Base-by-base conservation (phyloP, 2,888 invertebrate species). In the Ceriagrion tenellum region DNA sequence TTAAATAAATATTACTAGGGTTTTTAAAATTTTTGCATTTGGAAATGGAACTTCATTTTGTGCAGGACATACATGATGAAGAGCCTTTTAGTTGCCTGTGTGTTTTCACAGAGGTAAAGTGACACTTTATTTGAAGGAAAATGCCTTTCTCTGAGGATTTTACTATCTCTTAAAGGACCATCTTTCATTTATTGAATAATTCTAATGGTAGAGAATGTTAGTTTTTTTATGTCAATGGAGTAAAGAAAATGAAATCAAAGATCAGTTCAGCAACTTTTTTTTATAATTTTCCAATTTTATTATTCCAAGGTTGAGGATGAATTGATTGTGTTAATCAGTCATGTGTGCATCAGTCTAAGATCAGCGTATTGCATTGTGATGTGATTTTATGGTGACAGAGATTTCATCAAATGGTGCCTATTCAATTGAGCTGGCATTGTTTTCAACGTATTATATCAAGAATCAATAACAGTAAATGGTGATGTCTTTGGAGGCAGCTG, bases 1-100 rank as follows among this genome's bases (percentile, higher is more conserved):
- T 81, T 81, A 81, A 81, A 81, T 81, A 81, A 81, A 81, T 81
- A 81, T 81, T 3, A 81, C 35, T 30, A 81, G 81, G 81, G 81
- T 81, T 81, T 81, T 81, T n/a, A 13, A 23, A 81, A 81, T 35
- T 81, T 16, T 81, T 35, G 35, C 35, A 35, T 81, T 81, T 81
- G 81, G 35, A 26, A 81, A 81, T 81, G 81, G 35, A 81, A 81
- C 30, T 35, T 18, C 35, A 35, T 35, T 35, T 35, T 13, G 13
- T 81, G 81, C 35, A 81, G 8, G 81, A 81, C 30, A 35, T 81
- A 18, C 81, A 35, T 35, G 4, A 13, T 81, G 81, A 30, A 59
- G 35, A 81, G 69, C n/a, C 23, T 69, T 69, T 26, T 69, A 69
- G n/a, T 69, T 10, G 69, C 69, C 23, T 69, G 26, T 69, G 47